Evolutionary conservation across 2,888 invertebrate species (phyloP), one percentile per base, ranked within the genome.

Genomic region (Biston betularia): DNA sequence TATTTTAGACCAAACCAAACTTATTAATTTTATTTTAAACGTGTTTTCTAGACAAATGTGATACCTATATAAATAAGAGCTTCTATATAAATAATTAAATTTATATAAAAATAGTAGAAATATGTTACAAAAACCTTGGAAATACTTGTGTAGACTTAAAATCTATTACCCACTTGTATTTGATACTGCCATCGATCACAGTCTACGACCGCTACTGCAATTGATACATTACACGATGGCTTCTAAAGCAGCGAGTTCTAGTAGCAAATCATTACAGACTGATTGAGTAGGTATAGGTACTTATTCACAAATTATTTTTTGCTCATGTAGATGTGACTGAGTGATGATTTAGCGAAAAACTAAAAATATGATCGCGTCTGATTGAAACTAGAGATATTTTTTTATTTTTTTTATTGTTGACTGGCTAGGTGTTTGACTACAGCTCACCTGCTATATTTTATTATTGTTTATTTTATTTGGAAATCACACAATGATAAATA

Each of bases 181-280:
- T 34, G 9, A 14, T 12, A 74, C 76, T 73, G 66, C 71, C 75
- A 87, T 88, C 82, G 76, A 87, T 88, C 87, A 88, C 74, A 60
- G 72, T 75, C 78, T 80, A 80, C 83, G 75, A 8, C 8, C 54
- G 40, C 54, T 54, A 74, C 72, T 71, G 70, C 71, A 72, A 6
- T 77, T 86, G 84, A 87, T 88, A 85, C 83, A 87, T 85, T 77
- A 77, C 75, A 11, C 74, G 72, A 75, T 57, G 58, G 14, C 74
- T 65, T 75, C 71, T 33, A 42, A 33, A 24, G 68, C 77, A 79
- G 74, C 68, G 24, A 71, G 71, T 80, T 77, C 74, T 76, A 78
- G 78, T 73, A 55, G 62, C 58, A 49, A 62, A 78, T 82, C 42
- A 79, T 77, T 74, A 77, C 83, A 84, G 80, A 85, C 86, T 81